Percentiles rank a stretch among this genome's conserved stretches.
Conservation (phyloP, 2,888 invertebrate species). For the Tenthredo scrophulariae region DNA sequence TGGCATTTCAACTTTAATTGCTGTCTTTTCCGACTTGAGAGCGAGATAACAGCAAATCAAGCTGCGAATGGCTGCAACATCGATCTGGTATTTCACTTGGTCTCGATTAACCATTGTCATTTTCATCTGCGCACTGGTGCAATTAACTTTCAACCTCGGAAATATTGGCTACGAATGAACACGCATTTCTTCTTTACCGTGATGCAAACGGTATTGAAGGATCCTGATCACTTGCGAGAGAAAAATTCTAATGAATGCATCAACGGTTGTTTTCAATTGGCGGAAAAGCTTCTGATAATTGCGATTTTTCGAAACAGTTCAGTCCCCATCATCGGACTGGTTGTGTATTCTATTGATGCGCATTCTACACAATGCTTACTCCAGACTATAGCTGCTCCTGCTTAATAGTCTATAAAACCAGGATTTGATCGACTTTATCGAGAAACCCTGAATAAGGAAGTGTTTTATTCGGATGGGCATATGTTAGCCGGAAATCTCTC, state of each 20-base stretch:
- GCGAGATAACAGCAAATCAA: background rate
- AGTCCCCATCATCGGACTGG: background rate
- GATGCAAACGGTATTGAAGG: background rate
- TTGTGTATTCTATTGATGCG: background rate
- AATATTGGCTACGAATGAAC: conserved; percentile 25
- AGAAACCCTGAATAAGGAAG: background rate
- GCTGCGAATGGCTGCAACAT: background rate
- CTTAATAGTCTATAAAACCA: background rate
- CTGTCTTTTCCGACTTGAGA: background rate
- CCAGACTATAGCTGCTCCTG: background rate
- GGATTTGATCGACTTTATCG: background rate
- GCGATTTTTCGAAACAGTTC: background rate
- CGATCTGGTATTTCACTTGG: conserved; percentile 10
- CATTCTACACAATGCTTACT: background rate
- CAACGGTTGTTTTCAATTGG: background rate
- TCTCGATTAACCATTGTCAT: conserved; percentile 2
- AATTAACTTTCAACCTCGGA: conserved; percentile 5
- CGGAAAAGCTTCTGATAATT: background rate
- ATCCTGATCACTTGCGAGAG: background rate
- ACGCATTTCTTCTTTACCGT: background rate
- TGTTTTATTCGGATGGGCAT: background rate
- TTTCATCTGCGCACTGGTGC: background rate
- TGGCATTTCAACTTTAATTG: background rate
- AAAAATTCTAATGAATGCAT: background rate
- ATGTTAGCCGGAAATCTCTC: background rate